A percentile compares a stretch with the other conserved stretches of the same genome.
phyloP scores from a whole-genome alignment of 2,888 invertebrate genomes.

The Callyntrura guangdongensis region DNA sequence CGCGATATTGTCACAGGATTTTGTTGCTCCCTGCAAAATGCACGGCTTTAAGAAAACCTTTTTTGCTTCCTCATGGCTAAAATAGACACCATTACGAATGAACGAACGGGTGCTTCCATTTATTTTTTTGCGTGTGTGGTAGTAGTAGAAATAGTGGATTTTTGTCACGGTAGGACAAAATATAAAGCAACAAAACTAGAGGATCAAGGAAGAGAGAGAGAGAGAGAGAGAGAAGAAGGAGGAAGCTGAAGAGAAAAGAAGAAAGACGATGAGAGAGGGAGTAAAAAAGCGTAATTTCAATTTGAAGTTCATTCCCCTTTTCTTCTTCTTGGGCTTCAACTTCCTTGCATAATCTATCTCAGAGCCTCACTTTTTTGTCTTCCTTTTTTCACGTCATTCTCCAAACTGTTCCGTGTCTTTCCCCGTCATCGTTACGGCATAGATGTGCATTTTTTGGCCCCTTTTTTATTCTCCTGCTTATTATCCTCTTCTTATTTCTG shows the following conservation, averaged over 20 bases:
- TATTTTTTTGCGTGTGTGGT: constrained; percentile 17
- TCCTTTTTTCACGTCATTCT: background rate
- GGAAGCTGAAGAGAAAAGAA: constrained; percentile 23
- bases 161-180: background rate
- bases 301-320: constrained; percentile 71
- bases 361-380: background rate
- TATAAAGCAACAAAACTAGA: no score
- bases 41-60: no score
- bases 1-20: constrained; percentile 20
- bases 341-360: background rate
- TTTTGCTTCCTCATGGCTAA: constrained; percentile 59
- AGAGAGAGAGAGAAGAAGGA: background rate
- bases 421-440: background rate
- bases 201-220: no score
- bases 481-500: no score
- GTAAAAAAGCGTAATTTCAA: constrained; percentile 58
- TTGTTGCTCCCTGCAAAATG: constrained; percentile 20
- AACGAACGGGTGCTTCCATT: background rate
- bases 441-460: background rate
- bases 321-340: constrained; percentile 15
- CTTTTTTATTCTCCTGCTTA: background rate
- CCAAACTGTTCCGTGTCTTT: background rate
- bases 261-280: background rate
- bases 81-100: constrained; percentile 24
- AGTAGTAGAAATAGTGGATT: background rate